These are phyloP conservation scores for Drosophila pseudotakahashii DNA, from an alignment of 2,888 invertebrate species.

Conservation along the genomic window DNA sequence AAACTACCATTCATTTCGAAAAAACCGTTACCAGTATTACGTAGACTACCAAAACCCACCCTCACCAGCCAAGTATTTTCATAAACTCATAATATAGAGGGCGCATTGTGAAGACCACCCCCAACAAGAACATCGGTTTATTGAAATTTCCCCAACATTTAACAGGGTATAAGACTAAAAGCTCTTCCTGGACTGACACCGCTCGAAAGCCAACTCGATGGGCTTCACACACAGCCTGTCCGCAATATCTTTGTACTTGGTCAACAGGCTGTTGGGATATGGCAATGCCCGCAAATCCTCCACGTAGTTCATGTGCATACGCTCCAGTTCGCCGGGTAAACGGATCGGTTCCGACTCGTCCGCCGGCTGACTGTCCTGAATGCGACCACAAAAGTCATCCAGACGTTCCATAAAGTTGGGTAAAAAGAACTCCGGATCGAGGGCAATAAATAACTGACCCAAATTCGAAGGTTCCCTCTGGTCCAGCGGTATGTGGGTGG, in stretches of 20 bases:
- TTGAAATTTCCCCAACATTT: not conserved
- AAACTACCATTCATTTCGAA: not conserved
- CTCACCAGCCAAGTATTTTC: not conserved
- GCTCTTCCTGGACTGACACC: constrained; percentile 8
- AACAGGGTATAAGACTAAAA: constrained; percentile 11
- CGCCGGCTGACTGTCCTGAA: constrained; percentile 20
- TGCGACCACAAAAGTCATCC: constrained; percentile 49
- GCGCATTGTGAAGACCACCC: constrained; percentile 8
- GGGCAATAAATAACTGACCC: constrained; percentile 52
- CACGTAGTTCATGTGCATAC: constrained; percentile 51
- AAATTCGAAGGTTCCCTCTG: constrained; percentile 28
- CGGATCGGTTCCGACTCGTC: constrained; percentile 21
- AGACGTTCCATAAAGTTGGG: constrained; percentile 50
- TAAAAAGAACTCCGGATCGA: constrained; percentile 58
- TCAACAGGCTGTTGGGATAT: constrained; percentile 45
- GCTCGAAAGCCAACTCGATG: constrained; percentile 40
- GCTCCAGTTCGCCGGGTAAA: constrained; percentile 50
- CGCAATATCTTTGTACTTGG: constrained; percentile 41
- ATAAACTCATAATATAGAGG: constrained; percentile 1
- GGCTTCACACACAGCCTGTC: constrained; percentile 46
- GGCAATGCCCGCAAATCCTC: constrained; percentile 47
- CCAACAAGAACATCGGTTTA: not conserved
- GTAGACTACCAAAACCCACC: not conserved
- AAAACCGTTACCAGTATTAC: constrained; percentile 3
- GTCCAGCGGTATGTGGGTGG: constrained; percentile 32